Conservation (phyloP, 2,113 vertebrate genomes). For the Esox niger region DNA sequence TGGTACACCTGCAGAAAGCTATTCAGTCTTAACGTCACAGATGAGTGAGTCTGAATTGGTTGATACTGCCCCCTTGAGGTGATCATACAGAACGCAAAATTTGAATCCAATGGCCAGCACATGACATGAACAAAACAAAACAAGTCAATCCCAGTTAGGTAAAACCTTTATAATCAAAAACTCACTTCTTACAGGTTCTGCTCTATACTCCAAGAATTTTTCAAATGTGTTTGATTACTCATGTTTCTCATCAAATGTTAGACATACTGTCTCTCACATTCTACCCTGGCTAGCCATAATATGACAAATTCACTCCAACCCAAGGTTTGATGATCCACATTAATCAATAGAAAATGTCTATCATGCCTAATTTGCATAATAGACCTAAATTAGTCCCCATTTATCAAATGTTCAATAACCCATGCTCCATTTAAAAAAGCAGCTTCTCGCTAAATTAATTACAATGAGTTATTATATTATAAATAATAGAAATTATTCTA, state of each 20-base stretch:
- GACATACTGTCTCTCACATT: neutral
- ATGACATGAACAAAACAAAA: no score
- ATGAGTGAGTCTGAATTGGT: slow-evolving; percentile 18
- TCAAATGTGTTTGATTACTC: neutral
- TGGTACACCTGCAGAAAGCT: no score
- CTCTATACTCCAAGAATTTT: no score
- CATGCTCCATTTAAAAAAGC: neutral
- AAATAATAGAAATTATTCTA: neutral
- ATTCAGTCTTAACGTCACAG: slow-evolving; percentile 1
- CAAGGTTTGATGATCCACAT: neutral
- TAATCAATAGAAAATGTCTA: neutral
- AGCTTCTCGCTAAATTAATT: neutral
- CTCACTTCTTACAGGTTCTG: no score
- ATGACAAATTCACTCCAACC: neutral
- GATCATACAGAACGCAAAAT: neutral
- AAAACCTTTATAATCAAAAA: no score
- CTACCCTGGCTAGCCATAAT: neutral
- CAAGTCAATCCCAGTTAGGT: no score
- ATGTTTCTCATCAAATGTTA: neutral
- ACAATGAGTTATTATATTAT: slow-evolving; percentile 1
- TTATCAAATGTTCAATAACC: neutral
- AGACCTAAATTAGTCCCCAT: neutral
- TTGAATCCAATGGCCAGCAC: no score
- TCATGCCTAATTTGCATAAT: slow-evolving; percentile 4
- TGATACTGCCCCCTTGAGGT: slow-evolving; percentile 39